Percentiles rank a stretch among this genome's conserved stretches.
Conservation (phyloP, 2,888 invertebrate species). For the Ephialtes manifestator region DNA sequence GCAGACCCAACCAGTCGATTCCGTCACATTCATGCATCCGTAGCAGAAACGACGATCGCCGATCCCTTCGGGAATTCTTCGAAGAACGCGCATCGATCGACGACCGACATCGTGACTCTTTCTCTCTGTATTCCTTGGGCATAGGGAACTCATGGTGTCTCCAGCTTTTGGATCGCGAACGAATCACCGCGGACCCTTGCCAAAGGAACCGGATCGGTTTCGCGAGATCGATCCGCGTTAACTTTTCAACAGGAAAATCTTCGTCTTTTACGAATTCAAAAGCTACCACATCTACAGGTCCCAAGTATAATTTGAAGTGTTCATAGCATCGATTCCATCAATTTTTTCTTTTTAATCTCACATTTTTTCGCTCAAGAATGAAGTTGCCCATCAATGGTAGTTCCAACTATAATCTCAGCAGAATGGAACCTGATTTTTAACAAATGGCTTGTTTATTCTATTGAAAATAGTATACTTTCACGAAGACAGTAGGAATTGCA, state of each 20-base stretch:
- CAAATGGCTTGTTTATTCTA: neutral
- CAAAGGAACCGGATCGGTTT: neutral
- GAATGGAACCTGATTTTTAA: neutral
- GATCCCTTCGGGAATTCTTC: conserved; percentile 44
- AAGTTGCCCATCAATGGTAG: neutral
- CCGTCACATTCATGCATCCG: conserved; percentile 50
- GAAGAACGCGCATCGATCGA: conserved; percentile 49
- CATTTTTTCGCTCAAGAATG: neutral
- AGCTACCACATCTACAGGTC: neutral
- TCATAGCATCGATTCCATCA: too few relatives aligned
- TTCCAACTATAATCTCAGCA: too few relatives aligned
- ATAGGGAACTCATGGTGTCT: conserved; percentile 15
- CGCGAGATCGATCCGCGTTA: neutral
- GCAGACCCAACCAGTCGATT: conserved; percentile 46
- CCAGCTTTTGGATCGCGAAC: neutral
- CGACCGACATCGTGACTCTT: conserved; percentile 7
- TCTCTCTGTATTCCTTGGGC: conserved; percentile 8
- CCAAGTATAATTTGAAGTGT: neutral
- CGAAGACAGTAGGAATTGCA: neutral
- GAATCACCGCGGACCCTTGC: neutral
- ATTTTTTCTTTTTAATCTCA: too few relatives aligned
- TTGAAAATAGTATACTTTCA: neutral
- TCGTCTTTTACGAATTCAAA: neutral
- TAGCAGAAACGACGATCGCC: conserved; percentile 34
- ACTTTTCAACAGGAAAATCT: neutral